Percentiles rank a stretch among this genome's conserved stretches.
Evolutionary conservation across 2,888 invertebrate species (phyloP).

Genomic region (Napeogenes inachia): DNA sequence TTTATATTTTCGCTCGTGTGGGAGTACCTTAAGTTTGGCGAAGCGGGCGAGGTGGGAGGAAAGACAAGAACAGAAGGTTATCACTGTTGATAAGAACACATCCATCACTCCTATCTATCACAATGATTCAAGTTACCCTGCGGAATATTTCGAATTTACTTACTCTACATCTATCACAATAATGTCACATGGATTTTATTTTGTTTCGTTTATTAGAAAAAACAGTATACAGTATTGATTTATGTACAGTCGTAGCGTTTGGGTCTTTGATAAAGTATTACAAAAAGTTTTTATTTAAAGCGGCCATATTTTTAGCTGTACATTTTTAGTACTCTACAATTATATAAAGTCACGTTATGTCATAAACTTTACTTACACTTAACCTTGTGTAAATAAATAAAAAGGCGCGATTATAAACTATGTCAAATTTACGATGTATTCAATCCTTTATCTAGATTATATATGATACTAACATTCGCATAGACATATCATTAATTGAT

Average conservation of each 20-base stretch:
- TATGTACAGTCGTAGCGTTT: neutral
- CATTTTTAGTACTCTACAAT: neutral
- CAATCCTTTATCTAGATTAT: neutral
- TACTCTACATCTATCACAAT: constrained; percentile 21
- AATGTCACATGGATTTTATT: constrained; percentile 10
- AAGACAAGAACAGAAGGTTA: constrained; percentile 60
- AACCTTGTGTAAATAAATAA: neutral
- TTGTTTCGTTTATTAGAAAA: neutral
- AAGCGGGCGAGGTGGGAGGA: constrained; percentile 38
- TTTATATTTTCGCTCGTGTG: constrained; percentile 41
- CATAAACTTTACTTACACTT: neutral
- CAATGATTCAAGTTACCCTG: constrained; percentile 33
- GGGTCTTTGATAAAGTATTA: no score
- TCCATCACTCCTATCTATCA: constrained; percentile 57
- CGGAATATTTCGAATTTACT: constrained; percentile 57
- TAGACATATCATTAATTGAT: constrained; percentile 8
- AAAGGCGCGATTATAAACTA: neutral
- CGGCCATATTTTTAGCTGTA: neutral
- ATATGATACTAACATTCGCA: neutral
- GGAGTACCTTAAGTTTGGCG: constrained; percentile 22
- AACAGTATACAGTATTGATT: no score
- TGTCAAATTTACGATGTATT: neutral
- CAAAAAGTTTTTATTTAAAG: neutral
- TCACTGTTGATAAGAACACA: constrained; percentile 68
- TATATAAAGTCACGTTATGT: neutral